phyloP scores from a whole-genome alignment of 1,140 invertebrate species.

The Camponotus vicinus region DNA sequence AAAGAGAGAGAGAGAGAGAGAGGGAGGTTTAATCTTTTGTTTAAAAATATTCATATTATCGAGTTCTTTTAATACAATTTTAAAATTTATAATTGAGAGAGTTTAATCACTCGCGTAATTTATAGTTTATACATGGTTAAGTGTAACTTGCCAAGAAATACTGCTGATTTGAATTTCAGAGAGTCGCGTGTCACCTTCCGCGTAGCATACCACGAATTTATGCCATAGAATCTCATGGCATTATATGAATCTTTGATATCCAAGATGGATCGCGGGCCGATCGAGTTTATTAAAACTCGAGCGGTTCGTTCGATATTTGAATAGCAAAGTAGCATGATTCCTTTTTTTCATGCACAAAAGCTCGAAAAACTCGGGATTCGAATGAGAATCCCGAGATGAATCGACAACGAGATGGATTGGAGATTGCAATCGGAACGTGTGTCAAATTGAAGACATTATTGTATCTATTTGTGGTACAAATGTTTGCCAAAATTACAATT shows the following conservation, averaged over 20 bases:
- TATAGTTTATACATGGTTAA: background rate
- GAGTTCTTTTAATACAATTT: background rate
- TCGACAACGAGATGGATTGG: conserved; percentile 7
- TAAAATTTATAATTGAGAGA: background rate
- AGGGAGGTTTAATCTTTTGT: background rate
- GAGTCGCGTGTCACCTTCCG: background rate
- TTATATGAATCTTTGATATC: conserved; percentile 31
- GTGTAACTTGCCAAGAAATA: background rate
- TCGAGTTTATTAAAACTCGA: conserved; percentile 52
- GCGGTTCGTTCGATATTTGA: conserved; percentile 28
- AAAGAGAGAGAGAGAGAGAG: too few relatives aligned
- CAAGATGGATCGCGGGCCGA: conserved; percentile 22
- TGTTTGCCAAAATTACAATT: background rate
- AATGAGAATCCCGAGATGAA: background rate
- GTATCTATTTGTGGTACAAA: background rate
- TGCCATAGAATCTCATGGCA: conserved; percentile 20
- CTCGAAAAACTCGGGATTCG: background rate
- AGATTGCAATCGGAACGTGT: background rate
- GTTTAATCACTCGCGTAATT: background rate
- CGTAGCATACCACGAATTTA: conserved; percentile 16
- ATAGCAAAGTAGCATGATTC: conserved; percentile 53
- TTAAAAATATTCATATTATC: background rate
- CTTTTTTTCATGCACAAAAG: conserved; percentile 24
- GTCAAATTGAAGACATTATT: background rate
- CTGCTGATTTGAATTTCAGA: conserved; percentile 15